Evolutionary conservation across 2,113 vertebrate species (phyloP).

Genomic region (Oceanites oceanicus): DNA sequence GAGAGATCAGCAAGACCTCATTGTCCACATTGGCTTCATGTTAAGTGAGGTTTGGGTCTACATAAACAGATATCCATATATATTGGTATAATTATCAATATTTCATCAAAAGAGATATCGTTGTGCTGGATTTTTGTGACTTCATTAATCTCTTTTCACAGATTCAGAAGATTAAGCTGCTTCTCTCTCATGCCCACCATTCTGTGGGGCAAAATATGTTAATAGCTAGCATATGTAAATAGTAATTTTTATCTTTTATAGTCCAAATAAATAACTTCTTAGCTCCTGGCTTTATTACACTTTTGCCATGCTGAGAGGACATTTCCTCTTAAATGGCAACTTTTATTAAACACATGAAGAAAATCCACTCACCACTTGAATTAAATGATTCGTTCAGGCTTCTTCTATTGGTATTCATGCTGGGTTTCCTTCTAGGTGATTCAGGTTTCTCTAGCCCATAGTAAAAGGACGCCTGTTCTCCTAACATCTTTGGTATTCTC

Average conservation of each 20-base stretch:
- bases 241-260: neutral
- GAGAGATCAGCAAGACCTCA: neutral
- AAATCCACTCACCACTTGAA: neutral
- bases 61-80: neutral
- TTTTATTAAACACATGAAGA: neutral
- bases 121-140: neutral
- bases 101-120: neutral
- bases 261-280: neutral
- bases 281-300: neutral
- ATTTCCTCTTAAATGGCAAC: neutral
- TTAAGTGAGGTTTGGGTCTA: neutral
- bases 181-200: neutral
- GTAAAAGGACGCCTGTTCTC: neutral
- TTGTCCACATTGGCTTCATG: neutral
- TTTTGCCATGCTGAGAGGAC: neutral
- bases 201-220: neutral
- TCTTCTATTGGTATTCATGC: neutral
- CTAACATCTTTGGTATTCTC: neutral
- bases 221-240: neutral
- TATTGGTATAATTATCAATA: neutral
- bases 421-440: neutral
- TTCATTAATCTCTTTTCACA: neutral
- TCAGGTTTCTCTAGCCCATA: neutral
- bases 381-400: neutral
- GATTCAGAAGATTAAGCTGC: neutral